Evolutionary conservation across 2,113 vertebrate species (phyloP).

Genomic region (Micronisus gabar): DNA sequence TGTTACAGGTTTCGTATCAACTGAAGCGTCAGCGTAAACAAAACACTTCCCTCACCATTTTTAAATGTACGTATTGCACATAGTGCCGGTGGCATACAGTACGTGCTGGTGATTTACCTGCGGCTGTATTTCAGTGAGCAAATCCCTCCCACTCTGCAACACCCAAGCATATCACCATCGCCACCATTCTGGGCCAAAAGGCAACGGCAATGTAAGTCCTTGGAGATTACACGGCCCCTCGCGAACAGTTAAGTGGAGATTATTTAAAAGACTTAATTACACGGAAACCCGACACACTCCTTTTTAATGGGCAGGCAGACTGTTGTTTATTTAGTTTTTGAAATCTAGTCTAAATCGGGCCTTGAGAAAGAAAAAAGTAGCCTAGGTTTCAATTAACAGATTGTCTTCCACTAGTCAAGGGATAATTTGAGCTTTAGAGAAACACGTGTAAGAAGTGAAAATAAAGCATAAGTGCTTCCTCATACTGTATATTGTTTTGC

Average conservation of each 20-base stretch:
- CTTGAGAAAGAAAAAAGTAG: slow-evolving; percentile 61
- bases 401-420: slow-evolving; percentile 65
- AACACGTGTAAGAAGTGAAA: slow-evolving; percentile 63
- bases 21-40: not conserved
- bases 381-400: slow-evolving; percentile 75
- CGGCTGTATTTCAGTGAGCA: not conserved
- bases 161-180: not conserved
- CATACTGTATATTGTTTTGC: not conserved
- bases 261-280: slow-evolving; percentile 73
- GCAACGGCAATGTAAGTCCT: not conserved
- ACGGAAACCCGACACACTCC: slow-evolving; percentile 74
- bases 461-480: slow-evolving; percentile 62
- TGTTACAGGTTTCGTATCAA: not conserved
- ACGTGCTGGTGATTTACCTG: not conserved
- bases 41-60: not conserved
- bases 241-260: slow-evolving; percentile 64
- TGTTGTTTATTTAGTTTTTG: slow-evolving; percentile 77
- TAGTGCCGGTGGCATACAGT: rapidly evolving
- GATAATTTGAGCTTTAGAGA: slow-evolving; percentile 73
- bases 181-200: not conserved
- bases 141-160: not conserved
- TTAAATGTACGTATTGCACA: not conserved
- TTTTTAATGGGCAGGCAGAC: slow-evolving; percentile 71
- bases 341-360: slow-evolving; percentile 73
- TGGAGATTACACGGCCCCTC: slow-evolving; percentile 53